Percentiles rank a stretch among this genome's conserved stretches.
Conservation (phyloP, 2,888 invertebrate genomes). For the Lagria hirta region DNA sequence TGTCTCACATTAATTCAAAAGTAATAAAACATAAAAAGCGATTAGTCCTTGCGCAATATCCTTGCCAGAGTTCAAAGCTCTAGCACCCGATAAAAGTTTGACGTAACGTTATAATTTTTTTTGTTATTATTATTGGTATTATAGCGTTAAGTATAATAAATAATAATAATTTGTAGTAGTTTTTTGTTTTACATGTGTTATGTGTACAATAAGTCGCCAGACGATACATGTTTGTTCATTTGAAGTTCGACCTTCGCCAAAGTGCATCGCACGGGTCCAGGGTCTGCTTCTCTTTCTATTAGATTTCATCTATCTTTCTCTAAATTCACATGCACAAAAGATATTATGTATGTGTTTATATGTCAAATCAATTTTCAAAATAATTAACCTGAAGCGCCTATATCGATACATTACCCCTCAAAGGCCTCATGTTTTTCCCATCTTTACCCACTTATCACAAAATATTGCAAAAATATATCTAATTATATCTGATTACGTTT, state of each 20-base stretch:
- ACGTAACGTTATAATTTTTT: constrained; percentile 20
- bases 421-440: no score
- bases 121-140: constrained; percentile 15
- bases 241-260: constrained; percentile 52
- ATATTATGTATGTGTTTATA: no score
- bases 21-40: no score
- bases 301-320: constrained; percentile 46
- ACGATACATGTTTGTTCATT: constrained; percentile 52
- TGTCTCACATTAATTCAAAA: no score
- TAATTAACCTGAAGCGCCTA: constrained; percentile 8
- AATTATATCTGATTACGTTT: constrained; percentile 19
- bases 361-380: constrained; percentile 8
- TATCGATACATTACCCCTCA: constrained; percentile 15
- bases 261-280: constrained; percentile 55
- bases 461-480: constrained; percentile 7
- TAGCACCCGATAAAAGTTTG: no score
- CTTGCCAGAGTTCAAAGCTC: neutral
- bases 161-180: no score
- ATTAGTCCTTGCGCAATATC: no score
- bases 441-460: constrained; percentile 8
- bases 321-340: constrained; percentile 41
- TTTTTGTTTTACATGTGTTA: constrained; percentile 24
- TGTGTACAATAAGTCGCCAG: constrained; percentile 41
- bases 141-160: no score
- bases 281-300: constrained; percentile 48